Evolutionary conservation across 2,888 invertebrate species (phyloP).

Genomic region (Dicycla oo): DNA sequence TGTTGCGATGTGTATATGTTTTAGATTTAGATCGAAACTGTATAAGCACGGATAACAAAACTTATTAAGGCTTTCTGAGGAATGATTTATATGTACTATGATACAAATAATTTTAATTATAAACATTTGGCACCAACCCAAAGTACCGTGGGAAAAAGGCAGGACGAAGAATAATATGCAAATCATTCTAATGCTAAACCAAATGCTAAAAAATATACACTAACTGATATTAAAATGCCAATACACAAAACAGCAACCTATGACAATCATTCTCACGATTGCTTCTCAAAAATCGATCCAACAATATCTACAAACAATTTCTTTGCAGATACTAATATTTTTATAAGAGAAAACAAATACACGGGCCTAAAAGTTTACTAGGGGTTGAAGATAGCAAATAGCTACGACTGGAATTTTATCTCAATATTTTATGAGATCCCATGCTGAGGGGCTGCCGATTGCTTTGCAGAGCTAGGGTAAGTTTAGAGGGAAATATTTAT

Average conservation of each 20-base stretch:
- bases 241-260: conserved; percentile 5
- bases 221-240: conserved; percentile 20
- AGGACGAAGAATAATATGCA: neutral
- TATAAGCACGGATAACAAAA: neutral
- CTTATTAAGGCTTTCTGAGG: neutral
- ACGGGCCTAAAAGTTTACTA: conserved; percentile 64
- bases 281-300: conserved; percentile 42
- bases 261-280: conserved; percentile 44
- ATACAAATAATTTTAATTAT: too few species aligned
- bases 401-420: conserved; percentile 69
- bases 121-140: neutral
- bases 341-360: conserved; percentile 63
- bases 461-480: conserved; percentile 52
- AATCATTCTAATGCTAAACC: neutral
- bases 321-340: conserved; percentile 61
- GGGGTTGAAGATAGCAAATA: conserved; percentile 65
- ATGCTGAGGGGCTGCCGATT: conserved; percentile 64
- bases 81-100: neutral
- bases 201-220: neutral
- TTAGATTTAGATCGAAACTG: neutral
- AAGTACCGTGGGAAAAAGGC: neutral
- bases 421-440: conserved; percentile 76
- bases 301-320: conserved; percentile 55
- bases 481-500: conserved; percentile 35
- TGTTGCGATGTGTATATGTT: neutral